Conservation (phyloP, 2,888 invertebrate species). For the Subacronicta megacephala region DNA sequence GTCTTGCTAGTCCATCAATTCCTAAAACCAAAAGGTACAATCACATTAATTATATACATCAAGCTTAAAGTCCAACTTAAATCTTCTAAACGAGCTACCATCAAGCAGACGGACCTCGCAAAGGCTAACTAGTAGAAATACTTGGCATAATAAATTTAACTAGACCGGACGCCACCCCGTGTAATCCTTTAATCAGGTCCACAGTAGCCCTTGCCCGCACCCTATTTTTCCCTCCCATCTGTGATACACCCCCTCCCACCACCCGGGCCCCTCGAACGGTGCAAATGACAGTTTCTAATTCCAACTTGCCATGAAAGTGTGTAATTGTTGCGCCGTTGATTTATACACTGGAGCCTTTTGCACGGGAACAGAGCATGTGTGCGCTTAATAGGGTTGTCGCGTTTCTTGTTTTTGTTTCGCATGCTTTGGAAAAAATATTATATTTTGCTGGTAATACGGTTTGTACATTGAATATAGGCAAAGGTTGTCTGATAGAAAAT, state of each 20-base stretch:
- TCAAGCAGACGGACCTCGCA: constrained; percentile 59
- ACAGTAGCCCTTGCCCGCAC: constrained; percentile 87
- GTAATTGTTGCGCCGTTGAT: constrained; percentile 89
- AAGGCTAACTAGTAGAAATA: constrained; percentile 85
- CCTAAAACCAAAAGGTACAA: constrained; percentile 7
- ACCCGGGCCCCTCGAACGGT: constrained; percentile 82
- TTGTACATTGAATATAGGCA: constrained; percentile 25
- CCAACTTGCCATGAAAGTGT: constrained; percentile 90
- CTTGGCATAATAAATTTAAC: constrained; percentile 89
- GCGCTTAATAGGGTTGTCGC: constrained; percentile 65
- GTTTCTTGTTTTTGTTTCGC: constrained; percentile 22
- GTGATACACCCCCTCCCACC: constrained; percentile 62
- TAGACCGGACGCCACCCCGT: constrained; percentile 86
- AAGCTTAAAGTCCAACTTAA: constrained; percentile 49
- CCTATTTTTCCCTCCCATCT: constrained; percentile 86
- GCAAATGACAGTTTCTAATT: constrained; percentile 91
- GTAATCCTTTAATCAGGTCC: constrained; percentile 90
- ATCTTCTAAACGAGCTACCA: constrained; percentile 53
- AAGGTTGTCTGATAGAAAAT: too few species aligned
- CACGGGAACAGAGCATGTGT: constrained; percentile 77
- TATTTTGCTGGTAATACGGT: constrained; percentile 4
- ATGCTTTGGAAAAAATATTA: constrained; percentile 1
- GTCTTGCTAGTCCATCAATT: neutral
- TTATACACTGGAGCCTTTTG: constrained; percentile 86
- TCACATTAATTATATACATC: constrained; percentile 38